Percentiles rank a stretch among this genome's conserved stretches.
Conservation (phyloP, 2,113 vertebrate species). For the Pluvianellus socialis region DNA sequence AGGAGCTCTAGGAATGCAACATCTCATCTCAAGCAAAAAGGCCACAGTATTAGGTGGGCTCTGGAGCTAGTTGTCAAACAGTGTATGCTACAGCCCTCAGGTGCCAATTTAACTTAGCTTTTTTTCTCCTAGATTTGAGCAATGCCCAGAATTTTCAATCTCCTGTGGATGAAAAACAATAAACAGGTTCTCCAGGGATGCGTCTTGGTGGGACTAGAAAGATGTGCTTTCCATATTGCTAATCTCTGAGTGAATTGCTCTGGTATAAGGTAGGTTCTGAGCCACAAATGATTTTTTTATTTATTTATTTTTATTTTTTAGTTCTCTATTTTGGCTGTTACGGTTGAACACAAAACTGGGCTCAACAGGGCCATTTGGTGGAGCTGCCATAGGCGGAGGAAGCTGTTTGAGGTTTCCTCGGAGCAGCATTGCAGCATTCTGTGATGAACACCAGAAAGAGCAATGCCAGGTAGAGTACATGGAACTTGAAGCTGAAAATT, state of each 20-base stretch:
- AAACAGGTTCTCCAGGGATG: neutral
- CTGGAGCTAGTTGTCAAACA: neutral
- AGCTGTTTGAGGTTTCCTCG: neutral
- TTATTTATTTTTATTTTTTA: neutral
- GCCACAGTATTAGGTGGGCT: neutral
- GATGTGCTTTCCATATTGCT: neutral
- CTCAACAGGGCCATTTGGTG: neutral
- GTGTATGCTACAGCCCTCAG: neutral
- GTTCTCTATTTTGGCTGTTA: neutral
- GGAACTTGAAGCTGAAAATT: slow-evolving; percentile 65
- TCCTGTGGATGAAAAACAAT: neutral
- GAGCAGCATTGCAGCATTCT: neutral
- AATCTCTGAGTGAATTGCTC: neutral
- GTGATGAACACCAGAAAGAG: neutral
- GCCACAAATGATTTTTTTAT: neutral
- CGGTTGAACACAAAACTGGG: neutral
- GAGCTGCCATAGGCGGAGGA: neutral
- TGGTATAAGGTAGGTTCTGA: neutral
- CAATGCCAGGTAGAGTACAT: slow-evolving; percentile 51
- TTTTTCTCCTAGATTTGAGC: neutral
- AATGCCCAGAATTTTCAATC: neutral
- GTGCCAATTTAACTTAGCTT: neutral
- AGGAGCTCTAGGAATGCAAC: neutral
- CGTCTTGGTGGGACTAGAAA: neutral
- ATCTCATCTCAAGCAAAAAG: neutral